A percentile compares a stretch with the other conserved stretches of the same genome.
Evolutionary conservation across 2,888 invertebrate species (phyloP).

Genomic region (Neoaliturus tenellus): DNA sequence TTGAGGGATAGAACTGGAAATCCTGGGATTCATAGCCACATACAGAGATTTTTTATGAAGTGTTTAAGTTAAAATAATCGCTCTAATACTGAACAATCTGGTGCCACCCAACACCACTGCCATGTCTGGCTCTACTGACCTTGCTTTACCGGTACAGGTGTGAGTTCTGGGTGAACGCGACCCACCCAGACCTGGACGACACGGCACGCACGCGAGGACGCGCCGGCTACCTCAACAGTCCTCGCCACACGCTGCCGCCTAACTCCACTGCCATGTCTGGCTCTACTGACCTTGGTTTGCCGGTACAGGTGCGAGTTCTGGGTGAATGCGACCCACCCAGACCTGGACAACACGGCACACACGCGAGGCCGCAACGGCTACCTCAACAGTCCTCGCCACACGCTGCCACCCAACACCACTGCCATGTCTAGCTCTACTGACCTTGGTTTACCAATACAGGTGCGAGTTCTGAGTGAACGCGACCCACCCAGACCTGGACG

Average conservation of each 20-base stretch:
- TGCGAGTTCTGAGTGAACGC: constrained; percentile 89
- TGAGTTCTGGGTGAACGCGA: constrained; percentile 87
- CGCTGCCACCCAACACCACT: constrained; percentile 89
- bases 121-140: too few relatives aligned
- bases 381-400: constrained; percentile 87
- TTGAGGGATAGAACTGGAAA: too few relatives aligned
- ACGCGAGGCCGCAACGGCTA: constrained; percentile 82
- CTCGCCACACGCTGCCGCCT: constrained; percentile 89
- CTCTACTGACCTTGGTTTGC: too few relatives aligned
- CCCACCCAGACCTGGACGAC: constrained; percentile 78
- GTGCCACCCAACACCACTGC: too few relatives aligned
- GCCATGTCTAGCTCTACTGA: constrained; percentile 92
- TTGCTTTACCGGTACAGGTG: too few relatives aligned
- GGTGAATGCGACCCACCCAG: constrained; percentile 83
- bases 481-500: constrained; percentile 79
- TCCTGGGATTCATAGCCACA: too few relatives aligned
- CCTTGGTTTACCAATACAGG: too few relatives aligned
- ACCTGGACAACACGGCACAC: constrained; percentile 74
- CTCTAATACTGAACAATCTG: too few relatives aligned
- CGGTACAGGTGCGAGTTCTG: constrained; percentile 86
- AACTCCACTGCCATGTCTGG: constrained; percentile 91
- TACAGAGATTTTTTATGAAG: too few relatives aligned
- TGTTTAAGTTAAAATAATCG: too few relatives aligned
- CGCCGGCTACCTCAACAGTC: constrained; percentile 85
- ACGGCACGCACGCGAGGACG: constrained; percentile 76